Evolutionary conservation across 2,113 vertebrate genomes (phyloP).

Genomic region (Orientallactaga bullata): DNA sequence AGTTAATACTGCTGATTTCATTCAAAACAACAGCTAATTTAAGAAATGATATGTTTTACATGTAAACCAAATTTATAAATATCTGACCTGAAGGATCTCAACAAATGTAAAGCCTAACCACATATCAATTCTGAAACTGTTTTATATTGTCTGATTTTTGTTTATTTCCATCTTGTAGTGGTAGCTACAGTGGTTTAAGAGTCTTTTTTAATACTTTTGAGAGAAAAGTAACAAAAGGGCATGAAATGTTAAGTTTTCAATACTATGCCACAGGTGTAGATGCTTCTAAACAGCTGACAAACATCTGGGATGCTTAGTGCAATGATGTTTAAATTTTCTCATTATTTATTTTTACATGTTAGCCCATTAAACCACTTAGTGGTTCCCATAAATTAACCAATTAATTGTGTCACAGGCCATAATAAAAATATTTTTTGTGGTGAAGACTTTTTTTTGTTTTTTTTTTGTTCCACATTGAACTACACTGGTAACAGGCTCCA

Average conservation of each 20-base stretch:
- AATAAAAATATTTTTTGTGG: slow-evolving; percentile 50
- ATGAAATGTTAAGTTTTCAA: slow-evolving; percentile 23
- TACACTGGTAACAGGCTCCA: not conserved
- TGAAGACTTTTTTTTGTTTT: not conserved
- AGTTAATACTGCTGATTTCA: not conserved
- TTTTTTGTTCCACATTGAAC: not conserved
- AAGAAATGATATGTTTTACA: not conserved
- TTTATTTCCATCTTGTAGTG: no score
- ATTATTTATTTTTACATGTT: slow-evolving; percentile 60
- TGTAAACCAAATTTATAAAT: not conserved
- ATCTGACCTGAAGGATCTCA: not conserved
- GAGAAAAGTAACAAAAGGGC: slow-evolving; percentile 9
- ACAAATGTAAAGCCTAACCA: not conserved
- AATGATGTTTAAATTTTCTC: slow-evolving; percentile 66
- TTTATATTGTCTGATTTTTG: not conserved
- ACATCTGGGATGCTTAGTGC: slow-evolving; percentile 61
- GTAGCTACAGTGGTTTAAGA: not conserved
- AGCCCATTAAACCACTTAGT: slow-evolving; percentile 71
- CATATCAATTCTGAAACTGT: not conserved
- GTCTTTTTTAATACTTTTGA: not conserved
- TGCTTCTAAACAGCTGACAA: slow-evolving; percentile 53
- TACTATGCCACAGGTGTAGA: slow-evolving; percentile 46
- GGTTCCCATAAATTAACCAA: slow-evolving; percentile 68
- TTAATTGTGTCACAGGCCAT: slow-evolving; percentile 63
- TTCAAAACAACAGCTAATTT: not conserved